phyloP scores from a whole-genome alignment of 2,113 vertebrate genomes.

The Halichoerus grypus region DNA sequence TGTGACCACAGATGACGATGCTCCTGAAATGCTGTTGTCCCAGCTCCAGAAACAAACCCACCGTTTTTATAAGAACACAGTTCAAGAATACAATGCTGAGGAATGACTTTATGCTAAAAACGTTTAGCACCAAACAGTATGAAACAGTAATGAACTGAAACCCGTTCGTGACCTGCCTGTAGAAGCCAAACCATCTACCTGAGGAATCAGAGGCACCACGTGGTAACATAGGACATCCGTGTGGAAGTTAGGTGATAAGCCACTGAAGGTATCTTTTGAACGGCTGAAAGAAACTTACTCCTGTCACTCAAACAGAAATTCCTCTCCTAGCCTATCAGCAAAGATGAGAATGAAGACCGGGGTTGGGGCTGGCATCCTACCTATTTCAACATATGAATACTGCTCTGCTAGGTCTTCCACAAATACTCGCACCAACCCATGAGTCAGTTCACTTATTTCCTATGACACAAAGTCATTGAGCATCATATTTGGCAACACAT shows the following conservation, averaged over 20 bases:
- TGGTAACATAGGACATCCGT: neutral
- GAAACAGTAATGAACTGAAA: neutral
- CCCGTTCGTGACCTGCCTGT: neutral
- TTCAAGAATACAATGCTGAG: neutral
- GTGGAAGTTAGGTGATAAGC: neutral
- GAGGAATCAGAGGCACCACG: neutral
- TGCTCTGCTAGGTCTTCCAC: neutral
- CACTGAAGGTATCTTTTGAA: neutral
- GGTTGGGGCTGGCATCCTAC: neutral
- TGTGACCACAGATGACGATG: neutral
- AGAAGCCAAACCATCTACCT: neutral
- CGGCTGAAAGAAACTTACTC: neutral
- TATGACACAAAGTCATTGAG: neutral
- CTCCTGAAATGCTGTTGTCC: neutral
- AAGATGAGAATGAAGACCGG: neutral
- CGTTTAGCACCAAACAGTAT: neutral
- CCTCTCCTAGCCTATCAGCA: neutral
- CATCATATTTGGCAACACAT: neutral
- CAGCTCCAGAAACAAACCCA: neutral
- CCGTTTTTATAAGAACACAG: neutral
- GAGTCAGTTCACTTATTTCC: neutral
- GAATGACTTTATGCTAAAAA: neutral
- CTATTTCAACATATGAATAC: neutral
- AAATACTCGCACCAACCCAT: neutral
- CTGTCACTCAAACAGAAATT: neutral